Evolutionary conservation across 2,888 invertebrate species (phyloP), one percentile per base, ranked within the genome.

Genomic region (Noctua fimbriata): DNA sequence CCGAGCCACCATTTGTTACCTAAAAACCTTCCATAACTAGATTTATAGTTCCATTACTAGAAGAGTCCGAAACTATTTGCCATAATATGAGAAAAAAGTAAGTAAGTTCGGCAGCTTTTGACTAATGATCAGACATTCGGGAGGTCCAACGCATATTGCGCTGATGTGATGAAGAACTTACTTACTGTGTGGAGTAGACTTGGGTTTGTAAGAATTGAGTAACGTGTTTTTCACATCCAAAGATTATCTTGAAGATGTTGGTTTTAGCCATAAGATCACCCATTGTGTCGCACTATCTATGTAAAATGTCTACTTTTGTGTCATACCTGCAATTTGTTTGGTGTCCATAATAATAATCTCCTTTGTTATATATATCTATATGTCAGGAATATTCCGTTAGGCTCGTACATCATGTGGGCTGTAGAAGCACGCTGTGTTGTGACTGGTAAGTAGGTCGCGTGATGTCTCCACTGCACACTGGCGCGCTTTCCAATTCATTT

Each of bases 61-160:
- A 82, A 36, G 89, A 86, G 82, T 83, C 55, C 76, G 79, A 87
- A 90, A 90, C 85, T 93, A 92, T 85, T 79, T 91, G 88, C 83
- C 91, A 90, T 93, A 92, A 92, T 93, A 90, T 72, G 89, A 89
- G 88, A 92, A 92, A 93, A 95, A 95, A 93, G 91, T 93, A 90
- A 91, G 91, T 92, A 91, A 89, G 89, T 91, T 92, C 89, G 87
- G 86, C 86, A 88, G 93, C 94, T 95, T 95, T 95, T 96, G 95
- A 96, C 94, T 96, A 95, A 95, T 96, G 95, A 93, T 92, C 89
- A 82, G 92, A 94, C 94, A 95, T 94, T 95, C 92, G 94, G 92
- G 92, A 91, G 94, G 93, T 92, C 92, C 92, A 91, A 95, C 95
- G 95, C 95, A 95, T 95, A 94, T 95, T 95, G 95, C 92, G 93